Evolutionary conservation across 1,140 invertebrate genomes (phyloP).

Genomic region (Linepithema humile): DNA sequence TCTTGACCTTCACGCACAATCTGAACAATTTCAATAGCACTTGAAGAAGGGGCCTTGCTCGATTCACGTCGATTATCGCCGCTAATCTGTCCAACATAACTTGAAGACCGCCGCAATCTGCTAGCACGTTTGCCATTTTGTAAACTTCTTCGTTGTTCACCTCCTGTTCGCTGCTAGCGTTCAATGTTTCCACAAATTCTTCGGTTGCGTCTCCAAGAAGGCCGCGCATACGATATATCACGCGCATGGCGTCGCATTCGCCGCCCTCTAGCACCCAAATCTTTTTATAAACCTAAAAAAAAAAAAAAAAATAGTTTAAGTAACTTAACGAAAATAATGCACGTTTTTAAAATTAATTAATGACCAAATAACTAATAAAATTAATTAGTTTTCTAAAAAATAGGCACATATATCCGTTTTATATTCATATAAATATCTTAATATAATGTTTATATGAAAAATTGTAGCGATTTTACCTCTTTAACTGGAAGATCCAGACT

Average conservation of each 20-base stretch:
- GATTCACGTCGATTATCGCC: constrained; percentile 88
- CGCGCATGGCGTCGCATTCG: constrained; percentile 97
- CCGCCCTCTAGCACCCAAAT: constrained; percentile 94
- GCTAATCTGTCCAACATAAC: constrained; percentile 85
- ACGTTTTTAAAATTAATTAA: constrained; percentile 27
- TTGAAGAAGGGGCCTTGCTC: constrained; percentile 92
- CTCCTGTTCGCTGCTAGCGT: constrained; percentile 94
- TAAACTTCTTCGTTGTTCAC: constrained; percentile 98
- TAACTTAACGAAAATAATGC: background rate
- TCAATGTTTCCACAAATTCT: constrained; percentile 98
- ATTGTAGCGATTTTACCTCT: constrained; percentile 87
- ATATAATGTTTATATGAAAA: background rate
- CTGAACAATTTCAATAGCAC: constrained; percentile 94
- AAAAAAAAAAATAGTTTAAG: background rate
- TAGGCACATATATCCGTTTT: too few relatives aligned
- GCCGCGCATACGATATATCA: constrained; percentile 99
- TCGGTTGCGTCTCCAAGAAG: constrained; percentile 98
- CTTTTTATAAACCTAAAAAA: constrained; percentile 88
- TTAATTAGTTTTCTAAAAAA: too few relatives aligned
- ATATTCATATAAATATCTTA: background rate
- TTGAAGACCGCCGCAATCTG: constrained; percentile 94
- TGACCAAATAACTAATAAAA: too few relatives aligned
- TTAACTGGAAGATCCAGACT: constrained; percentile 97
- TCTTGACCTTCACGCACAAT: constrained; percentile 92
- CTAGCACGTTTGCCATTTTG: constrained; percentile 90